phyloP scores from a whole-genome alignment of 2,797 vertebrate species.

The Microctenopoma stevenorrisi region DNA sequence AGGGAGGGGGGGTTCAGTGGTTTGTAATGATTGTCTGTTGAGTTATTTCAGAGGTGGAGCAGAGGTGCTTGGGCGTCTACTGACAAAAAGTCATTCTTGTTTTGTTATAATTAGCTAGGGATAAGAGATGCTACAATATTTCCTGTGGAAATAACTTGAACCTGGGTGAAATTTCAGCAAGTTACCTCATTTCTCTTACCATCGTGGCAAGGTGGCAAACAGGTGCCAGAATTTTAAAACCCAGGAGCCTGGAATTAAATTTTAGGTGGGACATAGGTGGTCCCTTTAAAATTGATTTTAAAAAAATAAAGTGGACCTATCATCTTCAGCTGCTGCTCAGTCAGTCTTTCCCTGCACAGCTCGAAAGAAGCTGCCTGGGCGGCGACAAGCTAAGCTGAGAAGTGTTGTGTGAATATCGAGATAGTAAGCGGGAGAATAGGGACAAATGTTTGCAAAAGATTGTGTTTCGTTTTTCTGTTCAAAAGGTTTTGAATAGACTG shows the following conservation, averaged over 20 bases:
- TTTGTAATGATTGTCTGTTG: slow-evolving; percentile 16
- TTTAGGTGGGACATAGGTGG: slow-evolving; percentile 74
- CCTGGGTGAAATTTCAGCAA: slow-evolving; percentile 93
- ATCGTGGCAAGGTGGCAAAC: slow-evolving; percentile 78
- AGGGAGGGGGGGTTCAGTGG: not conserved
- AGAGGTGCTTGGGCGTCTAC: slow-evolving; percentile 52
- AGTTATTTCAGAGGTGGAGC: slow-evolving; percentile 41
- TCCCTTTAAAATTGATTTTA: slow-evolving; percentile 64
- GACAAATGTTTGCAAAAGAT: slow-evolving; percentile 31
- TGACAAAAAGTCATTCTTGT: slow-evolving; percentile 62
- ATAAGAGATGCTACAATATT: slow-evolving; percentile 87
- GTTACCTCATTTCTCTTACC: slow-evolving; percentile 95
- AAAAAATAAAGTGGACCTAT: slow-evolving; percentile 41
- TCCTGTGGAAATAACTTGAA: slow-evolving; percentile 99
- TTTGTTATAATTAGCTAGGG: slow-evolving; percentile 90
- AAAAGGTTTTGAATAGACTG: slow-evolving; percentile 43
- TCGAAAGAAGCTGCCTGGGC: slow-evolving; percentile 52
- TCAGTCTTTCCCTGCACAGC: slow-evolving; percentile 54
- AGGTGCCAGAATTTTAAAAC: slow-evolving; percentile 63
- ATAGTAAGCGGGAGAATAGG: not conserved
- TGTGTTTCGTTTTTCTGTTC: slow-evolving; percentile 32
- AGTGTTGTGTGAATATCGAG: slow-evolving; percentile 20
- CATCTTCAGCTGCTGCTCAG: slow-evolving; percentile 49
- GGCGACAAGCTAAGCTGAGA: slow-evolving; percentile 35
- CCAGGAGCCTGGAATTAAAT: slow-evolving; percentile 43